Conservation (phyloP, 2,113 vertebrate genomes). For the Climacteris rufus region DNA sequence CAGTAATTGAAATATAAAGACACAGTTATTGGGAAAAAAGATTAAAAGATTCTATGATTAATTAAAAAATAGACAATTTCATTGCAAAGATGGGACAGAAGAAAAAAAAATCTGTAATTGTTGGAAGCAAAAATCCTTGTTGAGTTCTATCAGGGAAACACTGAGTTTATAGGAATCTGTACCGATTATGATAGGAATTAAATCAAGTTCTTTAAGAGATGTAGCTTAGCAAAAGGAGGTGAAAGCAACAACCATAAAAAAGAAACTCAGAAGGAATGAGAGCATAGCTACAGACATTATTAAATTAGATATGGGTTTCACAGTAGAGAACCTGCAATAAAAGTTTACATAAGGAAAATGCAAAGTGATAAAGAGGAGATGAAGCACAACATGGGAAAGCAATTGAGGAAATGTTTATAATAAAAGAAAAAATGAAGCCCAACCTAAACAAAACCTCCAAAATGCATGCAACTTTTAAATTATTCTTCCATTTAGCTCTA, state of each 20-base stretch:
- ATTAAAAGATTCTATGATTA: background rate
- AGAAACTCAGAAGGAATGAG: background rate
- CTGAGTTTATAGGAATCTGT: background rate
- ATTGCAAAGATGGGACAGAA: background rate
- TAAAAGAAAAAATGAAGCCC: background rate
- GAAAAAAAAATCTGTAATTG: rapidly evolving
- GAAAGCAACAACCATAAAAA: background rate
- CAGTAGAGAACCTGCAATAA: background rate
- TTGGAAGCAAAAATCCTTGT: background rate
- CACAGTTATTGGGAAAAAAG: background rate
- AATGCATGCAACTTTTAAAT: background rate
- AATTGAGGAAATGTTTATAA: background rate
- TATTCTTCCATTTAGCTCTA: background rate
- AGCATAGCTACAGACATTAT: background rate
- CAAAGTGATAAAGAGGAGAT: background rate
- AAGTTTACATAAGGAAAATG: background rate
- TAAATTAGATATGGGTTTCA: background rate
- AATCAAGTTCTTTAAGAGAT: background rate
- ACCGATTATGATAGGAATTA: background rate
- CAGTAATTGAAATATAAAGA: background rate
- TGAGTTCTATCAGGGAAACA: background rate
- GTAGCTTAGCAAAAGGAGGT: background rate
- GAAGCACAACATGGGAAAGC: background rate
- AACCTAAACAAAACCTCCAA: background rate
- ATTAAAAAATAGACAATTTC: background rate